These are phyloP conservation scores for Notoglanidium macrostoma DNA, from an alignment of 2,797 vertebrate species.

Conservation along the genomic window DNA sequence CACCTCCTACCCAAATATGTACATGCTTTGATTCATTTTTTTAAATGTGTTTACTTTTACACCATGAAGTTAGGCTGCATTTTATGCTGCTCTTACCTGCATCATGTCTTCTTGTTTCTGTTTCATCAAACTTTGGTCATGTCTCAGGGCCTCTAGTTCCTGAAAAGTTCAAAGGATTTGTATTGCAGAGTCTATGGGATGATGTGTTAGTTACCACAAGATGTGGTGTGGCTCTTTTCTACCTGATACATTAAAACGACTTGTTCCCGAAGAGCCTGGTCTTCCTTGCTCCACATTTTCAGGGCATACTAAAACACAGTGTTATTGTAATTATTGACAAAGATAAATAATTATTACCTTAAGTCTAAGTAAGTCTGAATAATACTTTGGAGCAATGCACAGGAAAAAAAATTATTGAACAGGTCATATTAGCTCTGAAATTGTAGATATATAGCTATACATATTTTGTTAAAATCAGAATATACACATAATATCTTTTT, in stretches of 20 bases:
- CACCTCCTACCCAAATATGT: slow-evolving; percentile 34
- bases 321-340: not conserved
- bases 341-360: not conserved
- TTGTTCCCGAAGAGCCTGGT: slow-evolving; percentile 39
- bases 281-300: slow-evolving; percentile 16
- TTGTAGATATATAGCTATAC: too few relatives aligned
- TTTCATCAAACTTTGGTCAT: slow-evolving; percentile 61
- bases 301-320: slow-evolving; percentile 47
- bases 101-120: slow-evolving; percentile 60
- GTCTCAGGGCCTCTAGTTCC: slow-evolving; percentile 55
- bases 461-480: not conserved
- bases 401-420: not conserved
- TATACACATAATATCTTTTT: not conserved
- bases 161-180: slow-evolving; percentile 36
- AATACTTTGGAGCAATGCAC: not conserved
- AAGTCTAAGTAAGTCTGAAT: not conserved
- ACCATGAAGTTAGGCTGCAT: not conserved
- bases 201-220: not conserved
- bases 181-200: not conserved
- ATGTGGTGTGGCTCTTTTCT: not conserved
- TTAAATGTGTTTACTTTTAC: not conserved
- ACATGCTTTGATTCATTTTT: not conserved
- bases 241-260: slow-evolving; percentile 50
- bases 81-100: slow-evolving; percentile 51
- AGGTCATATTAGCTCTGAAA: not conserved